These are phyloP conservation scores for Lasioglossum morio DNA, from an alignment of 2,888 invertebrate genomes.

Conservation along the genomic window DNA sequence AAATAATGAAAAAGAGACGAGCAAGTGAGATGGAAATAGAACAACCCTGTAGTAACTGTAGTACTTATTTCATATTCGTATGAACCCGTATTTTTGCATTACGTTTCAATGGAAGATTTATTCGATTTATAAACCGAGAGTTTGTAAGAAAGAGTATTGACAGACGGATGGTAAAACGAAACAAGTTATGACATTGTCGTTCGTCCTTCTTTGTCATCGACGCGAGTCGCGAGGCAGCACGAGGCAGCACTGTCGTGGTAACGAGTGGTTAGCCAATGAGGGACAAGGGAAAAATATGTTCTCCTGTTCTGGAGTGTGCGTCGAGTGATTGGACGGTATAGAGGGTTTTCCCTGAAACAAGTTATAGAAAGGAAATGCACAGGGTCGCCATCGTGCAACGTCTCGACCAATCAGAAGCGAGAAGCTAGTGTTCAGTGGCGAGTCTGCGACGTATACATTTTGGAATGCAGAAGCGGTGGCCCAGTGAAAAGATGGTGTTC, in stretches of 20 bases:
- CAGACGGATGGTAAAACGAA: not conserved
- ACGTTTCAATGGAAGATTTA: not conserved
- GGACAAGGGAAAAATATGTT: not conserved
- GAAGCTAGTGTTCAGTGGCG: conserved; percentile 22
- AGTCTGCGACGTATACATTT: conserved; percentile 63
- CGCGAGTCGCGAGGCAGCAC: not conserved
- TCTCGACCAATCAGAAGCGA: conserved; percentile 48
- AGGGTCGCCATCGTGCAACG: conserved; percentile 43
- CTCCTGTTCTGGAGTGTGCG: not conserved
- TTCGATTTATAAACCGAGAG: not conserved
- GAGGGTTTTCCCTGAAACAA: not conserved
- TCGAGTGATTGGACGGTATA: not conserved
- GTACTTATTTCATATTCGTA: not conserved
- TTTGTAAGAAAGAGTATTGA: not conserved
- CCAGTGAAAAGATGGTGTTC: conserved; percentile 74
- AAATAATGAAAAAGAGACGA: not conserved
- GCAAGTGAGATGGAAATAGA: not conserved
- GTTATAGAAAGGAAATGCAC: conserved; percentile 58
- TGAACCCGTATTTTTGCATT: not conserved
- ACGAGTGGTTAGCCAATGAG: not conserved
- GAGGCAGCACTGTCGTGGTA: not conserved
- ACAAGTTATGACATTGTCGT: not conserved
- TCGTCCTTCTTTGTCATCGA: not conserved
- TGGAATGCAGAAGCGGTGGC: conserved; percentile 61
- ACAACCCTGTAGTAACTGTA: not conserved